Percentiles rank a stretch among this genome's conserved stretches.
These are phyloP conservation scores for Chironex yamaguchii DNA, from an alignment of 30 jellyfish, hydroid and myxozoan genomes.

Conservation along the genomic window DNA sequence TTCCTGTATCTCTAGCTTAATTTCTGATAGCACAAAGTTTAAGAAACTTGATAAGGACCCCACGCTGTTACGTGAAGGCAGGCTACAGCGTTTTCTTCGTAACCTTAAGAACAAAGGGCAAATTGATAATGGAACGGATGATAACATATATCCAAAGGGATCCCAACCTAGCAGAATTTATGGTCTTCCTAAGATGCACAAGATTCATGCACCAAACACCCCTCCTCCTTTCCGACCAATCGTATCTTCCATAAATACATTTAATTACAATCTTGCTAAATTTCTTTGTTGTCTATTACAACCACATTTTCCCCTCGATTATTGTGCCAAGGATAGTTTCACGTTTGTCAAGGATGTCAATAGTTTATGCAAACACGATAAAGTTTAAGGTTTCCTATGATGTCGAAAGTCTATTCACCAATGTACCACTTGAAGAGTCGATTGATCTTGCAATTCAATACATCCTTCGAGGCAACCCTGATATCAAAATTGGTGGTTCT, in stretches of 20 bases:
- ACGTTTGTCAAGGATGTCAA: slow-evolving; percentile 6
- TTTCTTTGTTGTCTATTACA: slow-evolving; percentile 21
- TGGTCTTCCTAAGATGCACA: slow-evolving; percentile 10
- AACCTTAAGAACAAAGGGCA: slow-evolving; percentile 2
- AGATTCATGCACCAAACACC: no score
- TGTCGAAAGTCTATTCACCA: slow-evolving; percentile 3
- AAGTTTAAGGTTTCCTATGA: slow-evolving; percentile 13
- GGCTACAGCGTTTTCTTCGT: slow-evolving; percentile 11
- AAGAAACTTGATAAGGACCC: slow-evolving; percentile 16
- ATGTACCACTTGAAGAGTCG: slow-evolving; percentile 17
- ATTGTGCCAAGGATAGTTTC: background rate
- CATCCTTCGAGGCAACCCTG: background rate
- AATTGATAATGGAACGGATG: background rate
- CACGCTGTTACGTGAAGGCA: slow-evolving; percentile 20
- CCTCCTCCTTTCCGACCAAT: background rate
- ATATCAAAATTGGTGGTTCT: background rate
- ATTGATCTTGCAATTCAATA: slow-evolving; percentile 5
- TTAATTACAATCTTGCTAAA: background rate
- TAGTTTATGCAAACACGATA: background rate
- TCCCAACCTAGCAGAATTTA: slow-evolving; percentile 6
- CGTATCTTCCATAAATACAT: background rate
- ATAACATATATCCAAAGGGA: background rate
- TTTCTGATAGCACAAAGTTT: slow-evolving; percentile 13
- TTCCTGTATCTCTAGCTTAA: background rate
- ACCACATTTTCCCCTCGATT: background rate